phyloP scores from a whole-genome alignment of 2,113 vertebrate species.

The Poeciliopsis prolifica region DNA sequence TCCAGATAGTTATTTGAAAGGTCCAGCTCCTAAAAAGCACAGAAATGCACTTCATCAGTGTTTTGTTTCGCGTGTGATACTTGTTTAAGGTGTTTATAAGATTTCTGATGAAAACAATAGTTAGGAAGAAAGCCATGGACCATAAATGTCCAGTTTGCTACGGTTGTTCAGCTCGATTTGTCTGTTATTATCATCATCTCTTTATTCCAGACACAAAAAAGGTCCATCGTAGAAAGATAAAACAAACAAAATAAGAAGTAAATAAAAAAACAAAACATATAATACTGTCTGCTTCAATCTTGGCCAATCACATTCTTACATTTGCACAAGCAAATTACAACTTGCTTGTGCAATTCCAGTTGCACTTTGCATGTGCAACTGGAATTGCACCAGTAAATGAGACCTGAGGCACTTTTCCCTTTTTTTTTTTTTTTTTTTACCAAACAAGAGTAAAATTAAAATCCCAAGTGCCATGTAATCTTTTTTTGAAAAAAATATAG shows the following conservation, averaged over 20 bases:
- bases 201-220: too few relatives aligned
- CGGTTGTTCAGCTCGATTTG: background rate
- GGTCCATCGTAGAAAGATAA: too few relatives aligned
- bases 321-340: too few relatives aligned
- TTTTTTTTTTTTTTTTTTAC: background rate
- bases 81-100: background rate
- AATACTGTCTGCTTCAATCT: background rate
- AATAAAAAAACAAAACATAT: background rate
- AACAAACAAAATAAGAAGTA: too few relatives aligned
- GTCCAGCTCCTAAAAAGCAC: slow-evolving; percentile 80
- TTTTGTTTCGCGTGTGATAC: background rate
- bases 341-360: too few relatives aligned
- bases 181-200: background rate
- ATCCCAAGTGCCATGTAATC: background rate
- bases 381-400: too few relatives aligned
- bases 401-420: background rate
- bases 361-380: too few relatives aligned
- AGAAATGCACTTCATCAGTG: background rate
- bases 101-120: background rate
- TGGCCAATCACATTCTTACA: background rate
- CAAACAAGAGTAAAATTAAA: background rate
- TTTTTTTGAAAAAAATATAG: background rate
- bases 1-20: slow-evolving; percentile 98
- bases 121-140: background rate
- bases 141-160: background rate